phyloP scores from a whole-genome alignment of 2,113 vertebrate species.

The Anas platyrhynchos region DNA sequence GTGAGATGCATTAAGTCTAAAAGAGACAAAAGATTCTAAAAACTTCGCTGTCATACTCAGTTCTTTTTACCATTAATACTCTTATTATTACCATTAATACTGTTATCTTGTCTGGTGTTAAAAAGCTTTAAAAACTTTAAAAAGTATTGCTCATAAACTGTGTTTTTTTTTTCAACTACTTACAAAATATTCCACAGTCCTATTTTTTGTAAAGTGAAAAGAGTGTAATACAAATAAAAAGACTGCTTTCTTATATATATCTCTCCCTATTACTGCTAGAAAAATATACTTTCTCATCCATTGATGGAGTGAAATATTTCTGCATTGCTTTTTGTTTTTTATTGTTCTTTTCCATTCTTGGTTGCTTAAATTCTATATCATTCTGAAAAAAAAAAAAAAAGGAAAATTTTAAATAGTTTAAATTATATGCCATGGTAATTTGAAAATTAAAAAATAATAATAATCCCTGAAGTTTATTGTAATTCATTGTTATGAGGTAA shows the following conservation, averaged over 20 bases:
- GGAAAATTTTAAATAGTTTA: not conserved
- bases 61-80: conserved; percentile 17
- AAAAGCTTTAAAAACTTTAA: not conserved
- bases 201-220: conserved; percentile 14
- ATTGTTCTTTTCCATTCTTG: not conserved
- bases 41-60: not conserved
- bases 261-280: not conserved
- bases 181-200: not conserved
- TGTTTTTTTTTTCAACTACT: not conserved
- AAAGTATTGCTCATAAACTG: not conserved
- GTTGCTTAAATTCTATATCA: not conserved
- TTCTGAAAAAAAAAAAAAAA: not conserved
- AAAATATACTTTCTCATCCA: not conserved
- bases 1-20: conserved; percentile 14
- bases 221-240: not conserved
- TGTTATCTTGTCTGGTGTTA: not conserved
- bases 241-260: accelerated
- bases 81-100: not conserved
- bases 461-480: not conserved
- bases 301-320: not conserved
- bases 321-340: not conserved
- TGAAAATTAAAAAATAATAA: not conserved
- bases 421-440: not conserved
- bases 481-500: not conserved
- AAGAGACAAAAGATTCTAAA: conserved; percentile 42